Percentiles rank a stretch among this genome's conserved stretches.
These are phyloP conservation scores for Cervus canadensis DNA, from an alignment of 2,113 vertebrate genomes.

Conservation along the genomic window DNA sequence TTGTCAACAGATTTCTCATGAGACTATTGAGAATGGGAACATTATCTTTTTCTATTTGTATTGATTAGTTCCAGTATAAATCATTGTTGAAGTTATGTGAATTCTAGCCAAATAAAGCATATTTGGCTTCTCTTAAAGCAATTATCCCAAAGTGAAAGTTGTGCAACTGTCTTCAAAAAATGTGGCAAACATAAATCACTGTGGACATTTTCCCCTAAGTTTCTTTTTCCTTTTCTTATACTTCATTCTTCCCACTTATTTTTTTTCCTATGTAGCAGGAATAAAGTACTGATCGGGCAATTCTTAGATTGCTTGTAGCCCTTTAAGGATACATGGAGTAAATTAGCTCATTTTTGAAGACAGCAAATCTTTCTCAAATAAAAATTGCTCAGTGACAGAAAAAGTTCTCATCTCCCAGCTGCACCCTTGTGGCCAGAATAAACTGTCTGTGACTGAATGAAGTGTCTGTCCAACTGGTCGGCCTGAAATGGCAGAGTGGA, in stretches of 20 bases:
- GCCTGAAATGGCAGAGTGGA: background rate
- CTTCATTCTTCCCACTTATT: background rate
- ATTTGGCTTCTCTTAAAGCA: background rate
- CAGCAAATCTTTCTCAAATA: background rate
- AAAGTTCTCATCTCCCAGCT: conserved; percentile 51
- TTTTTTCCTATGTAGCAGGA: background rate
- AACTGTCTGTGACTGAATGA: conserved; percentile 43
- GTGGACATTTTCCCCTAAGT: background rate
- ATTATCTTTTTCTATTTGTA: background rate
- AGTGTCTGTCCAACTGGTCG: conserved; percentile 44
- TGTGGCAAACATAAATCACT: background rate
- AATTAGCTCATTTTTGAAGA: conserved; percentile 6
- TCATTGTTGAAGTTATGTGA: background rate
- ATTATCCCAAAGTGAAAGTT: background rate
- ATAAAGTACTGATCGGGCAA: background rate
- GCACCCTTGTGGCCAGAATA: background rate
- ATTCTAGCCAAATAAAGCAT: background rate
- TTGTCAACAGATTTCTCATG: background rate
- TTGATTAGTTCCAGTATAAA: background rate
- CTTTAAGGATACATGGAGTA: conserved; percentile 39
- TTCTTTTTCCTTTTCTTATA: background rate
- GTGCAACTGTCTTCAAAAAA: background rate
- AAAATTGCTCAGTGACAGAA: conserved; percentile 20
- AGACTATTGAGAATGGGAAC: background rate
- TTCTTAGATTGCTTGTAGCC: conserved; percentile 40